A percentile compares a stretch with the other conserved stretches of the same genome.
phyloP scores from a whole-genome alignment of 2,888 invertebrate species.

The Eledona agricola region DNA sequence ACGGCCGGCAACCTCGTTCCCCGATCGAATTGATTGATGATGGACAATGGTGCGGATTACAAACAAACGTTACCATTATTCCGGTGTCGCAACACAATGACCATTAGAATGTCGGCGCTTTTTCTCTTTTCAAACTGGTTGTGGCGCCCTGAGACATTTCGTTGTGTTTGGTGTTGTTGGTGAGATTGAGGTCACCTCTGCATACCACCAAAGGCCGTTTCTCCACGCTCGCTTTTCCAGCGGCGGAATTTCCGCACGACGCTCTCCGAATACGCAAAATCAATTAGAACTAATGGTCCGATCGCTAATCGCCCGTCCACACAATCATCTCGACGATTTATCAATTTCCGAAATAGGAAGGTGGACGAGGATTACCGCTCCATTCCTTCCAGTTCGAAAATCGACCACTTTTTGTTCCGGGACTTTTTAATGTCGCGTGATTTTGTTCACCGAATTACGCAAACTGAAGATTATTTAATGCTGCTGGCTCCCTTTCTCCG shows the following conservation, averaged over 20 bases:
- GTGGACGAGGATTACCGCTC: constrained; percentile 3
- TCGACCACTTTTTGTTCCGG: no score
- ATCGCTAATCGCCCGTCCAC: constrained; percentile 25
- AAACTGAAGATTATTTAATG: constrained; percentile 23
- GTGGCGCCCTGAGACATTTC: constrained; percentile 38
- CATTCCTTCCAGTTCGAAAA: constrained; percentile 1
- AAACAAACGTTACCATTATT: constrained; percentile 28
- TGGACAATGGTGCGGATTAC: constrained; percentile 27
- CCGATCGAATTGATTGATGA: constrained; percentile 34
- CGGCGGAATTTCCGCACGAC: constrained; percentile 5
- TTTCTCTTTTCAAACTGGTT: constrained; percentile 36
- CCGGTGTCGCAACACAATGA: constrained; percentile 30
- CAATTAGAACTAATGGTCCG: constrained; percentile 49
- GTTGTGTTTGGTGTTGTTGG: no score
- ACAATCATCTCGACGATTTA: constrained; percentile 4
- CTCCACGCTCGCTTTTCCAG: constrained; percentile 3
- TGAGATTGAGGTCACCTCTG: constrained; percentile 33
- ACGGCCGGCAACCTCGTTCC: constrained; percentile 28
- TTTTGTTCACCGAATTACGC: constrained; percentile 17
- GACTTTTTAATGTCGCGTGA: constrained; percentile 7
- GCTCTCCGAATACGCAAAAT: constrained; percentile 16
- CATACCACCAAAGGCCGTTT: constrained; percentile 38
- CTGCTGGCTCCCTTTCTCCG: constrained; percentile 22
- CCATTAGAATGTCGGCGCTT: constrained; percentile 31
- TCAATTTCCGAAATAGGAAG: constrained; percentile 3